phyloP scores from a whole-genome alignment of 2,113 vertebrate species.

The Peromyscus californicus region DNA sequence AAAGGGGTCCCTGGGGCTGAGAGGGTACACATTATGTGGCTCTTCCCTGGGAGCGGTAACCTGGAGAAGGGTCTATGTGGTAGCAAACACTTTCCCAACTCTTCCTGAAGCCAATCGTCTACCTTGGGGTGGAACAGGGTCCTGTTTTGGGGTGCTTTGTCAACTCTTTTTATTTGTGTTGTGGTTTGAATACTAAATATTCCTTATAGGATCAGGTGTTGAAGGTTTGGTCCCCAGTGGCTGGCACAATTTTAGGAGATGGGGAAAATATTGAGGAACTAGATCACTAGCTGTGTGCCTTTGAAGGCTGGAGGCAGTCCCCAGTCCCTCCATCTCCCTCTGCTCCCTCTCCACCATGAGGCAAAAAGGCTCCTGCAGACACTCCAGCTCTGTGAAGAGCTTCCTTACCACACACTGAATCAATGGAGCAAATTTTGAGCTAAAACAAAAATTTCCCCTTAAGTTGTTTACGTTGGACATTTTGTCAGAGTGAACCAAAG shows the following conservation, averaged over 20 bases:
- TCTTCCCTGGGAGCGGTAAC: not conserved
- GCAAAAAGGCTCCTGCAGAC: too few species aligned
- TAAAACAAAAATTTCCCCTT: not conserved
- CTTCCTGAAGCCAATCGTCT: not conserved
- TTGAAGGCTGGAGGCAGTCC: too few species aligned
- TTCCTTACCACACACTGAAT: not conserved
- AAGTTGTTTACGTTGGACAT: not conserved
- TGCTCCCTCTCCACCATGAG: not conserved
- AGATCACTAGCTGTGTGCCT: not conserved
- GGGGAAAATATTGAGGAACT: not conserved
- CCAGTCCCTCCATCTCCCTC: not conserved
- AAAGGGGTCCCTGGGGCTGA: conserved; percentile 79
- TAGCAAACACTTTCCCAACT: not conserved
- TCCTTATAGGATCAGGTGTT: not conserved
- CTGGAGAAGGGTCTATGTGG: not conserved
- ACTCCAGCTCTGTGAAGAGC: not conserved
- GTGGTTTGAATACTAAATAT: not conserved
- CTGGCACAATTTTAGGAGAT: not conserved
- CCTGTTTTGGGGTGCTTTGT: not conserved
- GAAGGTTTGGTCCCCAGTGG: not conserved
- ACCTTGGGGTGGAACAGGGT: not conserved
- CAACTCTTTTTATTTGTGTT: not conserved
- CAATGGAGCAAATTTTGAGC: not conserved
- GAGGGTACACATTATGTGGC: not conserved
- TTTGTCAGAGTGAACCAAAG: not conserved